These are phyloP conservation scores for Catocala nupta DNA, from an alignment of 2,888 invertebrate species.

Conservation along the genomic window DNA sequence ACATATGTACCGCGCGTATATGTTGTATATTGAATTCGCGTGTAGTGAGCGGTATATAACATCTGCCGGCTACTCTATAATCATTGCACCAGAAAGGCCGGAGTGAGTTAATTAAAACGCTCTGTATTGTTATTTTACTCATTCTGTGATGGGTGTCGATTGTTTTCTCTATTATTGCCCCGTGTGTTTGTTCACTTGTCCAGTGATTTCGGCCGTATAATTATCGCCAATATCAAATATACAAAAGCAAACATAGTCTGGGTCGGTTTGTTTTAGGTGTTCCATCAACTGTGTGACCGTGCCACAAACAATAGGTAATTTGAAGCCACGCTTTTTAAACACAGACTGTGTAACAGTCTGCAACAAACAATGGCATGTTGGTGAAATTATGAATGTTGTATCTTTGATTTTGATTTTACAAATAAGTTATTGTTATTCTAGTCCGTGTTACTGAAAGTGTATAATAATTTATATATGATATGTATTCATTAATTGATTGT, in stretches of 20 bases:
- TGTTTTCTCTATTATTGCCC: conserved; percentile 36
- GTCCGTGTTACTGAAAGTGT: too few species aligned
- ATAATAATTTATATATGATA: too few species aligned
- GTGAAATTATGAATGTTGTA: not conserved
- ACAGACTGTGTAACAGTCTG: conserved; percentile 8
- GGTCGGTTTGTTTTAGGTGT: conserved; percentile 14
- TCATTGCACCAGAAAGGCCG: conserved; percentile 6
- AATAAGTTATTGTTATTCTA: too few species aligned
- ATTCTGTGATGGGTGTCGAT: conserved; percentile 23
- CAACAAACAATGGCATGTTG: not conserved
- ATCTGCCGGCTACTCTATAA: not conserved
- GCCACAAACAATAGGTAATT: conserved; percentile 23
- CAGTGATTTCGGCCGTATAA: conserved; percentile 6
- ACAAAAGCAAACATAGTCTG: conserved; percentile 5
- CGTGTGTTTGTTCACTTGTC: conserved; percentile 27
- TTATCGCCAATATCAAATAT: conserved; percentile 16
- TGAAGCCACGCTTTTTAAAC: conserved; percentile 12
- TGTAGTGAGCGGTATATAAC: too few species aligned
- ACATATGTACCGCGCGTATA: too few species aligned
- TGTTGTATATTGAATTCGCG: too few species aligned
- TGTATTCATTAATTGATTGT: too few species aligned
- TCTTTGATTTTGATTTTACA: not conserved
- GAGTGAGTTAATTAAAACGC: conserved; percentile 39
- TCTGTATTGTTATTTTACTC: conserved; percentile 15
- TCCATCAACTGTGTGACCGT: conserved; percentile 11